Conservation (phyloP, 2,888 invertebrate genomes). For the Coremacera marginata region DNA sequence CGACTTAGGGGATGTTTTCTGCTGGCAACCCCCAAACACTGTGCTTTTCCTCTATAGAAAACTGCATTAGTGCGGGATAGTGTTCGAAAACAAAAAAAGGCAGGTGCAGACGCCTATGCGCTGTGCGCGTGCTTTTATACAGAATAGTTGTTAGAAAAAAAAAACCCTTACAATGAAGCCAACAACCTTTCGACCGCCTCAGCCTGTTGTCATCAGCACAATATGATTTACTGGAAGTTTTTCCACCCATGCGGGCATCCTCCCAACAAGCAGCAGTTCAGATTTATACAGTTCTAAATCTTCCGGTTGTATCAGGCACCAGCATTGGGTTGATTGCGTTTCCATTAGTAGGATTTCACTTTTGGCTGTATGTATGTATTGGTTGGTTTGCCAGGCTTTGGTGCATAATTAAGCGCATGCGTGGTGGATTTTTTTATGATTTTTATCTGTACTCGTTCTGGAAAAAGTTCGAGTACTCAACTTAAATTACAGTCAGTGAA, state of each 20-base stretch:
- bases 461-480: not conserved
- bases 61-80: not conserved
- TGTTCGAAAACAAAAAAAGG: conserved; percentile 7
- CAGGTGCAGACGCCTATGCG: conserved; percentile 9
- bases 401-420: conserved; percentile 1
- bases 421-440: conserved; percentile 9
- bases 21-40: not conserved
- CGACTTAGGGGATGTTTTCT: conserved; percentile 16
- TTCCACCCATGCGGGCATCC: not conserved
- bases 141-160: not conserved
- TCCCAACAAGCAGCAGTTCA: not conserved
- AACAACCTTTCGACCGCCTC: not conserved
- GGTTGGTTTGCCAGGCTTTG: not conserved
- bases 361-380: not conserved
- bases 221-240: too few species aligned
- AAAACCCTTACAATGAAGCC: not conserved
- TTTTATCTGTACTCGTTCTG: not conserved
- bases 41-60: conserved; percentile 6
- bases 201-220: too few species aligned
- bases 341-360: not conserved
- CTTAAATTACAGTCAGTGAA: not conserved
- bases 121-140: conserved; percentile 4
- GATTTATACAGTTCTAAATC: not conserved
- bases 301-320: too few species aligned
- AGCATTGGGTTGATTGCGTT: not conserved